Conservation (phyloP, 2,113 vertebrate species). For the Alectura lathami region DNA sequence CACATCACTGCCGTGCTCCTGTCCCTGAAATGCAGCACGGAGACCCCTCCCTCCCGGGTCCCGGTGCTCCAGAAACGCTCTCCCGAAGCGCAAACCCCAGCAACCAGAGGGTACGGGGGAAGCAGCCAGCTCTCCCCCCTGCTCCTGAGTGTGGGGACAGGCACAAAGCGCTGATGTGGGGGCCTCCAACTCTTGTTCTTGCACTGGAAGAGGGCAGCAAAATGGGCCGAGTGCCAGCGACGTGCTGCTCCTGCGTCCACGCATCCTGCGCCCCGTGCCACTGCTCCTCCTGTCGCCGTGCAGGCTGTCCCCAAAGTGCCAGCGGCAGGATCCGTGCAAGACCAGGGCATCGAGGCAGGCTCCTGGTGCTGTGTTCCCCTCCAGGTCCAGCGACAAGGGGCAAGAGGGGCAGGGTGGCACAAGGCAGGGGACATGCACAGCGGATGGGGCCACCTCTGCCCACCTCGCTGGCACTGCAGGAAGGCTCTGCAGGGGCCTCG, state of each 20-base stretch:
- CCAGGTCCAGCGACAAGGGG: not conserved
- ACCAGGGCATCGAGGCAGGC: not conserved
- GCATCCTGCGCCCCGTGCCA: fast-evolving
- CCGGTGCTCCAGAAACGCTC: not conserved
- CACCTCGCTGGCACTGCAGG: too few species aligned
- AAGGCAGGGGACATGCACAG: not conserved
- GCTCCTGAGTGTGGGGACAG: not conserved
- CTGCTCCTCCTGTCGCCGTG: not conserved
- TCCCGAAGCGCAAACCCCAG: fast-evolving
- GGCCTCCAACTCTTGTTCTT: not conserved
- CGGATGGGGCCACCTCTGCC: not conserved
- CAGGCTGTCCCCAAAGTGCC: not conserved
- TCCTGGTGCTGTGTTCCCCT: not conserved
- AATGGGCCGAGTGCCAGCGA: not conserved
- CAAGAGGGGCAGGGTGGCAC: not conserved
- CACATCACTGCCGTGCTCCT: not conserved
- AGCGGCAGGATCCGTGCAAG: not conserved
- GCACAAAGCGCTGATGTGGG: not conserved
- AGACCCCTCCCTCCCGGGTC: not conserved
- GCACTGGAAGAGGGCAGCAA: not conserved
- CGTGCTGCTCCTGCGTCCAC: not conserved
- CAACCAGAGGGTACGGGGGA: fast-evolving
- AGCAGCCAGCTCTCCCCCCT: not conserved
- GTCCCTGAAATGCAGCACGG: not conserved
- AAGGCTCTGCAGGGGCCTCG: not conserved